phyloP scores from a whole-genome alignment of 2,113 vertebrate genomes.

The Spea multiplicata region DNA sequence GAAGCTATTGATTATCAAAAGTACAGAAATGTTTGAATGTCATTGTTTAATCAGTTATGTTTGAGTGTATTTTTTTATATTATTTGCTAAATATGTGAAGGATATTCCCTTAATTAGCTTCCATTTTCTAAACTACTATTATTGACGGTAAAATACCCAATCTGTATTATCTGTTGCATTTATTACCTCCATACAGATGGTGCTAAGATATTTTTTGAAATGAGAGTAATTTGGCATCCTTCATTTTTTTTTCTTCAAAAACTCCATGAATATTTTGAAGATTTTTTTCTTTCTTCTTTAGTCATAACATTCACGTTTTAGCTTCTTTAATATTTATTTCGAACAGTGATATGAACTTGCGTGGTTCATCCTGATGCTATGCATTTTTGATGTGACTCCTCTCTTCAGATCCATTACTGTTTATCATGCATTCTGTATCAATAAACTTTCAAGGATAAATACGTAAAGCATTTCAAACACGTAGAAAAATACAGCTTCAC shows the following conservation, averaged over 20 bases:
- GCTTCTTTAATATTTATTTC: not conserved
- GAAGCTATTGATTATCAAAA: too few species aligned
- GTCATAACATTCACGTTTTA: not conserved
- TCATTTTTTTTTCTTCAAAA: not conserved
- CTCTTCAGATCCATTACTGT: not conserved
- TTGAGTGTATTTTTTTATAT: constrained; percentile 24
- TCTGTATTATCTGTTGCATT: constrained; percentile 31
- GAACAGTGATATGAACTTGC: not conserved
- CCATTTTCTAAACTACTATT: constrained; percentile 14
- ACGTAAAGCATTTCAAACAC: not conserved
- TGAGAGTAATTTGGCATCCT: not conserved
- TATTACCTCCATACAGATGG: constrained; percentile 35
- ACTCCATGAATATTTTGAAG: constrained; percentile 12
- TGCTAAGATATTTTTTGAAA: constrained; percentile 17
- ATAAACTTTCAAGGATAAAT: constrained; percentile 18
- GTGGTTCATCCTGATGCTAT: not conserved
- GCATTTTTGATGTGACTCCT: not conserved
- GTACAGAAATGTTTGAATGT: too few species aligned
- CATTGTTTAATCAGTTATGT: constrained; percentile 2
- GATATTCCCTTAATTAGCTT: constrained; percentile 31
- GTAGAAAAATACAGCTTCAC: too few species aligned
- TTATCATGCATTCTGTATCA: constrained; percentile 5
- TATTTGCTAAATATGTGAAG: constrained; percentile 24
- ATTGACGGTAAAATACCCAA: constrained; percentile 28
- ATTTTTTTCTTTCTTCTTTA: not conserved